A percentile compares a stretch with the other conserved stretches of the same genome.
phyloP scores from a whole-genome alignment of 2,113 vertebrate genomes.

The Myanophis thanlyinensis region DNA sequence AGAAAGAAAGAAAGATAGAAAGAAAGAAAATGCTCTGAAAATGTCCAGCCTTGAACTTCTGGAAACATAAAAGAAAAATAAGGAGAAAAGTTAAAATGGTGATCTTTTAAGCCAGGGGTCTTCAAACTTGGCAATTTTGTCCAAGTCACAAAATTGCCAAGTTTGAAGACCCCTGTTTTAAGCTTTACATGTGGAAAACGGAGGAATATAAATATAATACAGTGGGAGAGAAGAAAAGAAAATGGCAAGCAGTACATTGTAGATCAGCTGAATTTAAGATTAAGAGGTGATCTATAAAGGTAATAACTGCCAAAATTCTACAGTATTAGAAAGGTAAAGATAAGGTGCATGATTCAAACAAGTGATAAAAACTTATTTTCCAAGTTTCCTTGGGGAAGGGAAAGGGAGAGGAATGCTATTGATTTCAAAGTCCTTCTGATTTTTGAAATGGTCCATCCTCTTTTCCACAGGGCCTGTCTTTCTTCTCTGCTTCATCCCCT shows the following conservation, averaged over 20 bases:
- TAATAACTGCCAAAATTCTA: neutral
- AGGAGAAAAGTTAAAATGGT: neutral
- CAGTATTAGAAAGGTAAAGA: neutral
- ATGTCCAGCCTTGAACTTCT: neutral
- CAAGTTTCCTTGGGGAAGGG: neutral
- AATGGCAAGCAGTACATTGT: neutral
- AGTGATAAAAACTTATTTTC: neutral
- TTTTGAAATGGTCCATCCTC: neutral
- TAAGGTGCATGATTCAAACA: neutral
- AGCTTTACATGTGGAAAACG: neutral
- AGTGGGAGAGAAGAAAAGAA: neutral
- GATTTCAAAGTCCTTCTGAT: neutral
- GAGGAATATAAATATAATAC: neutral
- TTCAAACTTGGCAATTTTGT: no score
- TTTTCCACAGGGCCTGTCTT: neutral
- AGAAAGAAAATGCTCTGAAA: neutral
- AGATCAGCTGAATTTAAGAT: neutral
- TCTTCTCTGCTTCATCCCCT: neutral
- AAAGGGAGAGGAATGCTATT: no score
- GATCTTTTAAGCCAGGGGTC: neutral
- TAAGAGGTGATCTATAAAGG: neutral
- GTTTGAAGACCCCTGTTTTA: no score
- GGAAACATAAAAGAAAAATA: neutral
- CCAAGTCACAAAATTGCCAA: no score
- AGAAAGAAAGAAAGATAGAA: no score